Percentiles rank a stretch among this genome's conserved stretches.
phyloP scores from a whole-genome alignment of 92 coral and sea anemone species.

The Desmophyllum pertusum region DNA sequence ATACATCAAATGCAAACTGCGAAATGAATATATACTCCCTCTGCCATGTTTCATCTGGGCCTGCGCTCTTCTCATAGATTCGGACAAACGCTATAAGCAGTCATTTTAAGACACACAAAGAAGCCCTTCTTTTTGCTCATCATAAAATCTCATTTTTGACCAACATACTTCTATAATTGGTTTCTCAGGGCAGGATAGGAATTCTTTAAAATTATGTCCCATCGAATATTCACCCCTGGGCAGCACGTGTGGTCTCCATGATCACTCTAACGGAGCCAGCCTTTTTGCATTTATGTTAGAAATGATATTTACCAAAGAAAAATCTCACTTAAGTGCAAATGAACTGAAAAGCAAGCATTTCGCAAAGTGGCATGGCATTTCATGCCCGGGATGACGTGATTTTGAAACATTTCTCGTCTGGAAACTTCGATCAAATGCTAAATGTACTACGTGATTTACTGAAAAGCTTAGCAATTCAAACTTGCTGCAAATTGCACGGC shows the following conservation, averaged over 20 bases:
- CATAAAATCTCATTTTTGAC: neutral
- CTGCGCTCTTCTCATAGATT: neutral
- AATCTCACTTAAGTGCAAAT: constrained; percentile 25
- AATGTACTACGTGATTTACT: constrained; percentile 49
- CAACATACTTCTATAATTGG: neutral
- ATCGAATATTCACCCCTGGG: constrained; percentile 8
- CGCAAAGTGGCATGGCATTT: constrained; percentile 4
- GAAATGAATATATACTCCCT: neutral
- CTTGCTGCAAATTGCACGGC: constrained; percentile 36
- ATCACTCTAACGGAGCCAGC: neutral
- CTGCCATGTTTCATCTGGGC: neutral
- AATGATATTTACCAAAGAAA: constrained; percentile 20
- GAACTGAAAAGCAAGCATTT: constrained; percentile 38
- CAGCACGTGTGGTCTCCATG: neutral
- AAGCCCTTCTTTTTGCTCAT: neutral
- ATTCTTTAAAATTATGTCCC: neutral
- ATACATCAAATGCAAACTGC: neutral
- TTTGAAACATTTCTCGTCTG: constrained; percentile 37
- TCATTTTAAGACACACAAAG: neutral
- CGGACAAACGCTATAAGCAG: constrained; percentile 2
- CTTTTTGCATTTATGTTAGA: neutral
- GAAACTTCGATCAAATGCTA: constrained; percentile 52
- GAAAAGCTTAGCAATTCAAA: constrained; percentile 56
- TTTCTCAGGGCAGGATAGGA: neutral
- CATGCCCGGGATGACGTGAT: constrained; percentile 5